Percentiles rank a stretch among this genome's conserved stretches.
Conservation (phyloP, 2,797 vertebrate genomes). For the Emys orbicularis region DNA sequence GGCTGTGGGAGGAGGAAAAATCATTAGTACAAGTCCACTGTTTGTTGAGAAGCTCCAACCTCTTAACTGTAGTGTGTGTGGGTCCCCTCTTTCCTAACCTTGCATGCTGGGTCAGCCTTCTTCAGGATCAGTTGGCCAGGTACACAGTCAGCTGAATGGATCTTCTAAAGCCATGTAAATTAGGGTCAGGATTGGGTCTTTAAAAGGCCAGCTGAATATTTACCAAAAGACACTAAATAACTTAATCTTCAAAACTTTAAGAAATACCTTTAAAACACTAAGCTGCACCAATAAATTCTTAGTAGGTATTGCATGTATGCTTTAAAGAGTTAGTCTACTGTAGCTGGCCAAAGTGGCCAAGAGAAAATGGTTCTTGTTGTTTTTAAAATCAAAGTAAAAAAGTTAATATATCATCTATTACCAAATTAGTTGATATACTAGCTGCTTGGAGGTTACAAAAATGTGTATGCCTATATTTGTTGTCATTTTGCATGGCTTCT, state of each 20-base stretch:
- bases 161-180: not conserved
- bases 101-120: not conserved
- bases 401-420: not conserved
- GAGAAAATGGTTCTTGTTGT: not conserved
- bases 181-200: not conserved
- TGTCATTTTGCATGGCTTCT: not conserved
- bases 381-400: not conserved
- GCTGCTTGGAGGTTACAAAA: not conserved
- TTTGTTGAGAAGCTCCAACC: not conserved
- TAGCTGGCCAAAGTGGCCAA: not conserved
- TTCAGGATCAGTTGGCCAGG: not conserved
- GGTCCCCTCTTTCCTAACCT: not conserved
- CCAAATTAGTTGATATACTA: not conserved
- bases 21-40: fast-evolving
- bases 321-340: not conserved
- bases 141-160: not conserved
- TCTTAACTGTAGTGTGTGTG: not conserved
- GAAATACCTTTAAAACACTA: not conserved
- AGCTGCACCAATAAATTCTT: not conserved
- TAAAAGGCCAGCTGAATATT: not conserved
- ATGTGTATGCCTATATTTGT: not conserved
- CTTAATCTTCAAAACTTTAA: not conserved
- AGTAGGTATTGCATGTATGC: not conserved
- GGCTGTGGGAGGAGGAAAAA: not conserved
- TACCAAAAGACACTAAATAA: not conserved